Percentiles rank a stretch among this genome's conserved stretches.
Conservation (phyloP, 2,888 invertebrate genomes). For the Scaptomyza flava region DNA sequence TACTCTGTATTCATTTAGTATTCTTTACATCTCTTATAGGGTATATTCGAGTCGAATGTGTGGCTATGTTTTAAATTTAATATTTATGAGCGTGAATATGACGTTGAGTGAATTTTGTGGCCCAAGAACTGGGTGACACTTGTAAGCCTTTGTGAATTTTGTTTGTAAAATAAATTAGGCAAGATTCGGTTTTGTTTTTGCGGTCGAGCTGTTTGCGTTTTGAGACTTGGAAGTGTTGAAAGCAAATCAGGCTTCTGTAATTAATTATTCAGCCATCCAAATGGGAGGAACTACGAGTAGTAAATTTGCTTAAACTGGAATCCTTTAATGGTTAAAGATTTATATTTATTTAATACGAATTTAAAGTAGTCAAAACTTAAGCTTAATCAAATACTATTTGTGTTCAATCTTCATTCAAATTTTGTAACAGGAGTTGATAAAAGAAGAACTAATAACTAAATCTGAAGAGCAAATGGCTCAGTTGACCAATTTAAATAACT, state of each 20-base stretch:
- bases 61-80: conserved; percentile 34
- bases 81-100: conserved; percentile 53
- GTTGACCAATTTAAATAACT: neutral
- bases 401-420: too few relatives aligned
- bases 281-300: conserved; percentile 1
- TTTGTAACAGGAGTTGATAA: neutral
- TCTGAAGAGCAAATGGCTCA: neutral
- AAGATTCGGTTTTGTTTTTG: conserved; percentile 9
- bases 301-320: neutral
- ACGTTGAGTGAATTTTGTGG: conserved; percentile 31
- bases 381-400: too few relatives aligned
- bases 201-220: conserved; percentile 12
- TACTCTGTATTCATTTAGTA: too few relatives aligned
- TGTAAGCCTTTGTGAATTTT: conserved; percentile 30
- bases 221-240: conserved; percentile 13
- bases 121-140: conserved; percentile 33
- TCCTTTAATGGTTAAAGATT: too few relatives aligned
- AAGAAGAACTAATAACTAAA: neutral
- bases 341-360: too few relatives aligned
- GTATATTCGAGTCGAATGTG: conserved; percentile 1
- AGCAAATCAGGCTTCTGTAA: conserved; percentile 18
- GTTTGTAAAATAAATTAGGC: conserved; percentile 32
- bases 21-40: neutral
- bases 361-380: neutral
- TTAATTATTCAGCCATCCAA: conserved; percentile 5